A percentile compares a stretch with the other conserved stretches of the same genome.
Conservation (phyloP, 2,797 vertebrate species). For the Propithecus deckenii region DNA sequence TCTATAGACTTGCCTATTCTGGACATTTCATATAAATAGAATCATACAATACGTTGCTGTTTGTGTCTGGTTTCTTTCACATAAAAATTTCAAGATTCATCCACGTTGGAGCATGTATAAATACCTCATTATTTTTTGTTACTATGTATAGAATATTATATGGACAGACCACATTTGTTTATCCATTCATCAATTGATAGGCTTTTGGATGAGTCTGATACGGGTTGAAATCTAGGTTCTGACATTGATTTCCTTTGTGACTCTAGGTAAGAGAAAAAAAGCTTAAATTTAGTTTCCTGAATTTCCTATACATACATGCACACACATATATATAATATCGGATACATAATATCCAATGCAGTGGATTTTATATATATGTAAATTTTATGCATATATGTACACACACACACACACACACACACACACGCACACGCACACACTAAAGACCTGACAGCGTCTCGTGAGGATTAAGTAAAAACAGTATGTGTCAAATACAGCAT, state of each 20-base stretch:
- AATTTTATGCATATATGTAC: neutral
- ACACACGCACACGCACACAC: neutral
- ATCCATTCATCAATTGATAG: neutral
- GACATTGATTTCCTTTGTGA: neutral
- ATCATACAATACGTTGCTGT: neutral
- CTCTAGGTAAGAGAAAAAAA: neutral
- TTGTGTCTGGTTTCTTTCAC: neutral
- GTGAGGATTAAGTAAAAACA: neutral
- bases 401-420: no score
- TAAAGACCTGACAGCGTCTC: neutral
- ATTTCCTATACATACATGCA: no score
- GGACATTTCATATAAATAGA: neutral
- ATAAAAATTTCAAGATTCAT: neutral
- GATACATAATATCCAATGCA: neutral
- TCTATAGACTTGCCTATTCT: neutral
- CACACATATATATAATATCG: no score
- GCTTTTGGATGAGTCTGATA: neutral
- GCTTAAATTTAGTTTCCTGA: neutral
- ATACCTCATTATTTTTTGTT: neutral
- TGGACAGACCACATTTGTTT: neutral
- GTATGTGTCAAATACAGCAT: neutral
- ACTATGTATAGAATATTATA: neutral
- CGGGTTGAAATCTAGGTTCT: neutral
- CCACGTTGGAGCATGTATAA: neutral
- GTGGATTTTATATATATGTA: neutral